These are phyloP conservation scores for Aleiodes testaceus DNA, from an alignment of 2,888 invertebrate species.

Conservation along the genomic window DNA sequence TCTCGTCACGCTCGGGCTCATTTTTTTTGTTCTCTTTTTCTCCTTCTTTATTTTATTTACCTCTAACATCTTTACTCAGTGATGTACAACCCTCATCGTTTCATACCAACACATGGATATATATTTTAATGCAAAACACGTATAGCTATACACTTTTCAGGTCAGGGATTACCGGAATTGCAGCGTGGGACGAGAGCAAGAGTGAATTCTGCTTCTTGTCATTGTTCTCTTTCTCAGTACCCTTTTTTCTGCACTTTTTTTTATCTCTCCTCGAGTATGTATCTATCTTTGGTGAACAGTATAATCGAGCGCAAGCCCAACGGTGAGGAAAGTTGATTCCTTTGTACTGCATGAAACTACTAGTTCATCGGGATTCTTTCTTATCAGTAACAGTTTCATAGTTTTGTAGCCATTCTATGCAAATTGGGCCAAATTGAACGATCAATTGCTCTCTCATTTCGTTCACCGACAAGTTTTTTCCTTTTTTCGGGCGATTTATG, in stretches of 20 bases:
- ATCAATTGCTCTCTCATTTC: neutral
- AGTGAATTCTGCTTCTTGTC: conserved; percentile 11
- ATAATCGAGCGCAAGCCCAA: conserved; percentile 15
- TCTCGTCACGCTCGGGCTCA: conserved; percentile 38
- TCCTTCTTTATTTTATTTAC: conserved; percentile 20
- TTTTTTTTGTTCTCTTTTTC: conserved; percentile 22
- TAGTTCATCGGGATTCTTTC: neutral
- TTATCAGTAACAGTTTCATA: neutral
- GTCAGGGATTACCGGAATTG: conserved; percentile 10
- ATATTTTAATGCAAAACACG: conserved; percentile 1
- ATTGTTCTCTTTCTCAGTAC: neutral
- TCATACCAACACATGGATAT: conserved; percentile 12
- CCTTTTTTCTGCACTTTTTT: neutral
- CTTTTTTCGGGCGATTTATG: too few relatives aligned
- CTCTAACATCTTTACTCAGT: conserved; percentile 5
- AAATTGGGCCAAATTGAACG: conserved; percentile 1
- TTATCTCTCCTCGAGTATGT: neutral
- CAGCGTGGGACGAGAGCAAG: conserved; percentile 19
- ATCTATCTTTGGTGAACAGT: neutral
- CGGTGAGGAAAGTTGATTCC: conserved; percentile 10
- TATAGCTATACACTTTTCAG: conserved; percentile 1
- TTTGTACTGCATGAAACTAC: conserved; percentile 1
- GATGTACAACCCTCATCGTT: conserved; percentile 3
- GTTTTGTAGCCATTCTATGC: conserved; percentile 1
- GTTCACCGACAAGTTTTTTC: too few relatives aligned